A percentile compares a stretch with the other conserved stretches of the same genome.
Conservation (phyloP, 2,888 invertebrate species). For the Heliconius charithonia region DNA sequence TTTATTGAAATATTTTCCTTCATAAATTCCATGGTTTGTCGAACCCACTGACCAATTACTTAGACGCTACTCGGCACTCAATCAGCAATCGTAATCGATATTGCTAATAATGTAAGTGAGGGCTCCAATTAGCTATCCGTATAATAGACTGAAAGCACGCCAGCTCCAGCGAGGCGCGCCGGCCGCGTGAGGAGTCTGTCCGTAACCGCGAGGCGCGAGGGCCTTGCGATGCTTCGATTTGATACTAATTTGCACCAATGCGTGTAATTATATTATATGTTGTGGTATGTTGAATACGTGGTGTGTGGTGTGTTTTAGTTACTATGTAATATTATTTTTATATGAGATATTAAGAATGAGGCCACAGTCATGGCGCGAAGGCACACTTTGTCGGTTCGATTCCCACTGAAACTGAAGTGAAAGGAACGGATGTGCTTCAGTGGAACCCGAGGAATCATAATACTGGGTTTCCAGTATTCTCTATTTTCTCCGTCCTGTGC, state of each 20-base stretch:
- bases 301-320: too few relatives aligned
- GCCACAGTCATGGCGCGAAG: too few relatives aligned
- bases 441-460: too few relatives aligned
- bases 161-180: slow-evolving; percentile 21
- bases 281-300: not conserved
- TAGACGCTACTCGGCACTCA: slow-evolving; percentile 18
- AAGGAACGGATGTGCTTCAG: too few relatives aligned
- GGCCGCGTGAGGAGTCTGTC: slow-evolving; percentile 39
- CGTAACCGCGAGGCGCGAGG: slow-evolving; percentile 33
- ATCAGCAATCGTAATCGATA: slow-evolving; percentile 31
- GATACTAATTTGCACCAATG: slow-evolving; percentile 16
- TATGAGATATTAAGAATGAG: too few relatives aligned
- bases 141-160: slow-evolving; percentile 46
- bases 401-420: too few relatives aligned
- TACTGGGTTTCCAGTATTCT: too few relatives aligned
- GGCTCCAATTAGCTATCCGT: slow-evolving; percentile 39
- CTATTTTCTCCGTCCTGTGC: too few relatives aligned
- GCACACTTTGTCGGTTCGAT: too few relatives aligned
- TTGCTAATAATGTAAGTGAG: slow-evolving; percentile 42
- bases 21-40: not conserved
- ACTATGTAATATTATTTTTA: not conserved
- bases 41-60: slow-evolving; percentile 29
- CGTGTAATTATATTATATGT: not conserved
- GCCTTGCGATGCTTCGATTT: slow-evolving; percentile 22
- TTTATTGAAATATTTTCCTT: not conserved